A percentile compares a stretch with the other conserved stretches of the same genome.
Evolutionary conservation across 2,113 vertebrate genomes (phyloP).

Genomic region (Tupaia chinensis): DNA sequence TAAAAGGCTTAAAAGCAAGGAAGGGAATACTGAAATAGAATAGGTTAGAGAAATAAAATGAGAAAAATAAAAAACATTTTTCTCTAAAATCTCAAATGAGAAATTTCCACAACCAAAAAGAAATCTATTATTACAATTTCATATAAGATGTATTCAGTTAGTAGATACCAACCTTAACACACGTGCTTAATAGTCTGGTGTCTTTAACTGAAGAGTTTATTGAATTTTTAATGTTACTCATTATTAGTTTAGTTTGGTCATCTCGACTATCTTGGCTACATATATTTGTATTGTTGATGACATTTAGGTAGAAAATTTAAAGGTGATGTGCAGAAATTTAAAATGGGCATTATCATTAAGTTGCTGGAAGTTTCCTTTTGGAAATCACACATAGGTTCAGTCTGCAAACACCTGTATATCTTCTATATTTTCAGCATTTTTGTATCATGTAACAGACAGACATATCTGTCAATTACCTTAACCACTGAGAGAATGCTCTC

Average conservation of each 20-base stretch:
- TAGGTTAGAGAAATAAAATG: background rate
- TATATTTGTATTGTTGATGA: background rate
- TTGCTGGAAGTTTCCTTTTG: background rate
- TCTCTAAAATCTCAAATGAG: constrained; percentile 22
- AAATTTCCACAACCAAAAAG: background rate
- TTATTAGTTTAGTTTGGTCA: background rate
- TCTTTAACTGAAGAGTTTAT: background rate
- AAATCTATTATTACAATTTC: background rate
- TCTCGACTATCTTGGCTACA: background rate
- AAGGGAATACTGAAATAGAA: background rate
- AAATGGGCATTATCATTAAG: background rate
- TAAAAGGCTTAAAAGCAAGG: background rate
- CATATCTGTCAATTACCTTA: background rate
- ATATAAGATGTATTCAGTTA: background rate
- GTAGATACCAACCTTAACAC: background rate
- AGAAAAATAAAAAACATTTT: background rate
- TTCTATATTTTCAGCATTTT: background rate
- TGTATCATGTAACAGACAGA: background rate
- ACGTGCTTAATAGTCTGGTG: background rate
- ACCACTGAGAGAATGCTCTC: background rate
- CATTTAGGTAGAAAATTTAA: constrained; percentile 45
- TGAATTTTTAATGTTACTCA: background rate
- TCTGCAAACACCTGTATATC: background rate
- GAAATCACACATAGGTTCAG: background rate
- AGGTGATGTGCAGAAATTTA: background rate